A percentile compares a stretch with the other conserved stretches of the same genome.
phyloP scores from a whole-genome alignment of 2,888 invertebrate species.

The Serrognathus titanus region DNA sequence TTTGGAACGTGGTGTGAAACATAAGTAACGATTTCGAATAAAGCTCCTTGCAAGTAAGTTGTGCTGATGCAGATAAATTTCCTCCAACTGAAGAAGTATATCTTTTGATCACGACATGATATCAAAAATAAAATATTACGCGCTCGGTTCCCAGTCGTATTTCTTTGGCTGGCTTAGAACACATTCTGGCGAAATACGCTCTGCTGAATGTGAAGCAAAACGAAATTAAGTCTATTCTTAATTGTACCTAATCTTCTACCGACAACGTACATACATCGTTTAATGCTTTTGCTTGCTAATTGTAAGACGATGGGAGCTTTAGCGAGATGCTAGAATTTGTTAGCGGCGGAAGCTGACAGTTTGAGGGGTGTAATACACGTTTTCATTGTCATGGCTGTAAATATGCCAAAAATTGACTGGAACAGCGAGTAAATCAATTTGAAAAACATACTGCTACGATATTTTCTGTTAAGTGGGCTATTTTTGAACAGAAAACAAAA shows the following conservation, averaged over 20 bases:
- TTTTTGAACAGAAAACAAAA: neutral
- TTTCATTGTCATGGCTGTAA: conserved; percentile 10
- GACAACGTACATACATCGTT: neutral
- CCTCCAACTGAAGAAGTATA: too few species aligned
- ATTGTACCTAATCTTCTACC: neutral
- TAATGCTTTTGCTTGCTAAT: neutral
- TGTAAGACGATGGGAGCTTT: neutral
- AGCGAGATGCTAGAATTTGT: neutral
- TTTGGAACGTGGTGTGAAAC: too few species aligned
- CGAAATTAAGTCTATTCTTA: neutral
- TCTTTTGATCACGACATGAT: too few species aligned
- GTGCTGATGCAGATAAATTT: too few species aligned
- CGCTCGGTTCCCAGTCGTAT: too few species aligned
- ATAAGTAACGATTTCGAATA: too few species aligned
- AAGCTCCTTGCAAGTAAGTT: too few species aligned
- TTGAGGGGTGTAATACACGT: conserved; percentile 1
- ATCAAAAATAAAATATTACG: too few species aligned
- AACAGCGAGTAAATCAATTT: neutral
- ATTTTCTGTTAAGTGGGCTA: neutral
- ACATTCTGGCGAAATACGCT: too few species aligned
- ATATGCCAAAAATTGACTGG: conserved; percentile 11
- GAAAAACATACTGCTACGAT: neutral
- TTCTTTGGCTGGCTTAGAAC: too few species aligned
- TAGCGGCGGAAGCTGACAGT: neutral
- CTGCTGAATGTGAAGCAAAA: too few species aligned